phyloP scores from a whole-genome alignment of 2,113 vertebrate species.

The Noturus placidus region DNA sequence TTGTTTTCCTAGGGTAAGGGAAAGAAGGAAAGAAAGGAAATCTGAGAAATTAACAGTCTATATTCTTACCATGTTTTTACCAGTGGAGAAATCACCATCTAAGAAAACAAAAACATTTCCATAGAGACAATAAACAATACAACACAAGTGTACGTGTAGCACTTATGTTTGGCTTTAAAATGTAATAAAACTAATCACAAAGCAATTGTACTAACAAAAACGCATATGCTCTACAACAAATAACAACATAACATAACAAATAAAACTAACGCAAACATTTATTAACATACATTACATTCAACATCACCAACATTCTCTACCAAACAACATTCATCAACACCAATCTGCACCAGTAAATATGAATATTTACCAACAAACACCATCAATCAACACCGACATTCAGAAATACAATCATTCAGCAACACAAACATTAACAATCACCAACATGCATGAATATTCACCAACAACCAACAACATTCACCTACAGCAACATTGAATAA shows the following conservation, averaged over 20 bases:
- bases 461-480: not conserved
- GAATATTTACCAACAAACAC: not conserved
- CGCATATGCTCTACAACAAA: not conserved
- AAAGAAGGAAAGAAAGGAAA: too few species aligned
- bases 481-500: not conserved
- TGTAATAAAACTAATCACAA: not conserved
- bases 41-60: not conserved
- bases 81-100: conserved; percentile 29
- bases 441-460: not conserved
- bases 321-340: not conserved
- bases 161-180: not conserved
- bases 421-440: not conserved
- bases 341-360: not conserved
- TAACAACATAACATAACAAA: not conserved
- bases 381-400: not conserved
- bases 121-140: not conserved
- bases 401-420: not conserved
- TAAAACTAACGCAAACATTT: not conserved
- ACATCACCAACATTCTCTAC: not conserved
- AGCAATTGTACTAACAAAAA: not conserved
- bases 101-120: not conserved
- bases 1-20: not conserved
- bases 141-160: not conserved
- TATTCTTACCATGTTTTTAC: conserved; percentile 39
- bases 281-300: not conserved